phyloP scores from a whole-genome alignment of 2,113 vertebrate genomes.

The Ptychochromis oligacanthus region DNA sequence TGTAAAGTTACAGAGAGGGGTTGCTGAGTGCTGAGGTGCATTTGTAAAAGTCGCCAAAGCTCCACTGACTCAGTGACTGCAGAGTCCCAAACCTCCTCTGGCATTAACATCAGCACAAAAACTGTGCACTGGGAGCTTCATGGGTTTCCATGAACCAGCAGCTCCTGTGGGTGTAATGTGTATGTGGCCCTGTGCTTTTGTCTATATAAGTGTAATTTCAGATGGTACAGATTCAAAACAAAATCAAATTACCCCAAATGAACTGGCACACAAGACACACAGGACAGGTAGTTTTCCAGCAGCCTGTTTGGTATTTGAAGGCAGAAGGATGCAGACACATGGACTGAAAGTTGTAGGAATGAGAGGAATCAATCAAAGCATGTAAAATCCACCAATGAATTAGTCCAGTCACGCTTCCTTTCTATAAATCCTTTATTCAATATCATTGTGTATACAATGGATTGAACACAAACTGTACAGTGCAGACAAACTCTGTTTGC shows the following conservation, averaged over 20 bases:
- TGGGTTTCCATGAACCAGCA: too few species aligned
- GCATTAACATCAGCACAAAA: too few species aligned
- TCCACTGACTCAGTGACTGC: too few species aligned
- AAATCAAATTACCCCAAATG: too few species aligned
- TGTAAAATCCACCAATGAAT: not conserved
- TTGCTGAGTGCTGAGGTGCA: too few species aligned
- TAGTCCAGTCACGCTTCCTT: constrained; percentile 61
- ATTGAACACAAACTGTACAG: constrained; percentile 90
- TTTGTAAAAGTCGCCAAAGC: too few species aligned
- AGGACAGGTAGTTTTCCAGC: not conserved
- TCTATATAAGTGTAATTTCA: too few species aligned
- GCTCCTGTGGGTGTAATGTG: too few species aligned
- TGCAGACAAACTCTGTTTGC: constrained; percentile 89
- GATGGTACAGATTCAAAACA: not conserved
- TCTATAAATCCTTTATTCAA: constrained; percentile 91
- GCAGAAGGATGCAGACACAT: not conserved
- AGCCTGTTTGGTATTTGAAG: not conserved
- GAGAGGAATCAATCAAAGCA: not conserved
- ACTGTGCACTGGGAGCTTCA: too few species aligned
- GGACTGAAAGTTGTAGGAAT: not conserved
- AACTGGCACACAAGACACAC: not conserved
- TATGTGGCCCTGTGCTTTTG: too few species aligned
- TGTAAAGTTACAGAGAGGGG: too few species aligned
- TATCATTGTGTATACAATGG: constrained; percentile 86
- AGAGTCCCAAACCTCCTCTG: too few species aligned